Evolutionary conservation across 92 coral and sea anemone genomes (phyloP), one percentile per base, ranked within the genome.

Genomic region (Pocillopora grandis): DNA sequence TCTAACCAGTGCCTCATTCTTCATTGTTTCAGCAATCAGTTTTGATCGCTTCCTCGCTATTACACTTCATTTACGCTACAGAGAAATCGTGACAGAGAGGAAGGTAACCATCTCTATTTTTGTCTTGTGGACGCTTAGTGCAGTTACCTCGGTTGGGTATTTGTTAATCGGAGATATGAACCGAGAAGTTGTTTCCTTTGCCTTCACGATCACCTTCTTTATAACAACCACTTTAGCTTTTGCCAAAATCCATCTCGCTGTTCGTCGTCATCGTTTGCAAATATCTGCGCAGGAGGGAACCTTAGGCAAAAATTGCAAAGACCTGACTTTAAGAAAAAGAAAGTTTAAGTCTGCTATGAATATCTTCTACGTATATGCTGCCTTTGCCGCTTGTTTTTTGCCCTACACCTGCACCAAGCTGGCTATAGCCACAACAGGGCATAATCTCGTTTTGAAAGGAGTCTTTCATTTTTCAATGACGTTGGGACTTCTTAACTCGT

Each of bases 21-120:
- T 42, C 49, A 42, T 42, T 42, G 49, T 42, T 3, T 42, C 49
- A 7, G 49, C 49, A 11, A 76, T 76, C 1, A 61, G 80, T 35
- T 76, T 76, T 36, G 80, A 76, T 61, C 80, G 80, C 12, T 76
- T 76, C 52, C 12, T 76, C 12, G 80, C 80, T 33, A 61, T 76
- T 17, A 16, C 68, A 1, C 80, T 76, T 9, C 80, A 76, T 35
- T 57, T 76, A 16, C 80, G 80, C 16, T 76, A 76, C 80, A 76
- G 42, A 62, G 80, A 33, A 63, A 76, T 76, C 19, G 80, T 76
- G 16, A 76, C 80, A 1, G 80, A 76, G 12, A 61, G 19, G n/a
- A 76, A 62, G 10, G 68, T 36, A 2, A 36, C 66, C 35, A 9
- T 61, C n/a, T n/a, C n/a, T n/a, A n/a, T n/a, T n/a, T n/a, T n/a